Conservation (phyloP, 2,113 vertebrate genomes). For the Sander lucioperca region DNA sequence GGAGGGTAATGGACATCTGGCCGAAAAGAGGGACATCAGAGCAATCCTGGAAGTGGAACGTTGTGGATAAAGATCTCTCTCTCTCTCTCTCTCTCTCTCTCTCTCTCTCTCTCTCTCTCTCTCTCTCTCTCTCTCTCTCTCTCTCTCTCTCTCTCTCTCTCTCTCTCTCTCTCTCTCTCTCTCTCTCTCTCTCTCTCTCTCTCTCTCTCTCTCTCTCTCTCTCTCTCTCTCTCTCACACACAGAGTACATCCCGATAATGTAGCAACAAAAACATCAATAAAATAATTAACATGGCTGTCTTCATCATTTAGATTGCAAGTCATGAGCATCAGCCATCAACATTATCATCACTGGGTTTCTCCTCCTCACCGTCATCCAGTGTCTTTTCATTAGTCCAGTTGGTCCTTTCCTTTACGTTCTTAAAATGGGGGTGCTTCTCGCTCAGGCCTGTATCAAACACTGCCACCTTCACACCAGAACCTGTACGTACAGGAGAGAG, state of each 20-base stretch:
- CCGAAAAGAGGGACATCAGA: too few species aligned
- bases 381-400: conserved; percentile 99
- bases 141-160: too few species aligned
- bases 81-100: too few species aligned
- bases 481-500: conserved; percentile 78
- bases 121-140: too few species aligned
- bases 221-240: too few species aligned
- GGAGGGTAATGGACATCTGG: too few species aligned
- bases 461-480: conserved; percentile 94
- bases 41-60: too few species aligned
- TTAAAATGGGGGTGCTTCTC: conserved; percentile 99
- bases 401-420: conserved; percentile 98
- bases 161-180: too few species aligned
- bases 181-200: too few species aligned
- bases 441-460: conserved; percentile 97
- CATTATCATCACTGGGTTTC: not conserved
- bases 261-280: not conserved
- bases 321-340: not conserved
- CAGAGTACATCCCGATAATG: not conserved
- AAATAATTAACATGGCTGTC: not conserved
- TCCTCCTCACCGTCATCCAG: conserved; percentile 92
- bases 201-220: too few species aligned
- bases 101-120: too few species aligned
- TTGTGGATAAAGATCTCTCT: too few species aligned
- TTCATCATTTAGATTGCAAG: not conserved